A percentile compares a stretch with the other conserved stretches of the same genome.
phyloP scores from a whole-genome alignment of 1,140 invertebrate species.

The Gyrodactylus salaris region DNA sequence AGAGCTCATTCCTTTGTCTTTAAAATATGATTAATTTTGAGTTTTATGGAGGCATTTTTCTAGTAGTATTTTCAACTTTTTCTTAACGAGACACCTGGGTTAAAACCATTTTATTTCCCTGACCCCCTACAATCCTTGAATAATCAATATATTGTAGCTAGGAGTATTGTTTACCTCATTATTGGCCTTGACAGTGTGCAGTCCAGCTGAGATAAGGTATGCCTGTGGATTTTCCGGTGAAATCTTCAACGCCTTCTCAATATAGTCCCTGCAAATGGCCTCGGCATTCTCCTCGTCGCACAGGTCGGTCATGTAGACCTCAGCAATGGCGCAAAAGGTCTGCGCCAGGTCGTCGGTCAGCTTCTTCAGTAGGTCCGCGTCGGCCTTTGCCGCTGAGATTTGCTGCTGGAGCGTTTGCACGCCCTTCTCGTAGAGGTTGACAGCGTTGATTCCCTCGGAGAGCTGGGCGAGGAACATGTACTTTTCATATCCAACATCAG shows the following conservation, averaged over 20 bases:
- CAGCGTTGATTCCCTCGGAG: slow-evolving; percentile 11
- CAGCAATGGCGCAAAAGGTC: not conserved
- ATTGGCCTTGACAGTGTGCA: not conserved
- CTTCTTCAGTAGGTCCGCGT: not conserved
- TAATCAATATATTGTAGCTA: too few species aligned
- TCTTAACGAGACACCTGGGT: too few species aligned
- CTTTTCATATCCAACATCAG: slow-evolving; percentile 12
- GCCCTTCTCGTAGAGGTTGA: slow-evolving; percentile 13
- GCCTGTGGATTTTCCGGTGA: not conserved
- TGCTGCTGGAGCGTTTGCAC: slow-evolving; percentile 7
- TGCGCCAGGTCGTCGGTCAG: not conserved
- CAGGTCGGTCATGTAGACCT: not conserved
- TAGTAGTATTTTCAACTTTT: too few species aligned
- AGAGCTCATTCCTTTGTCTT: too few species aligned
- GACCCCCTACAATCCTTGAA: too few species aligned
- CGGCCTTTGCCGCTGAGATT: not conserved
- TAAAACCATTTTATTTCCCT: too few species aligned
- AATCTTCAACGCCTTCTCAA: not conserved
- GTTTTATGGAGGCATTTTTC: too few species aligned
- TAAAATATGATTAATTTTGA: too few species aligned
- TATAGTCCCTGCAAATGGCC: not conserved
- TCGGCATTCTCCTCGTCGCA: not conserved
- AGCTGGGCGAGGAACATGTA: slow-evolving; percentile 14
- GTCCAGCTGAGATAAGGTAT: not conserved
- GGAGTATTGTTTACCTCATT: too few species aligned